A percentile compares a stretch with the other conserved stretches of the same genome.
Conservation (phyloP, 1,140 invertebrate genomes). For the Diorhabda elongata region DNA sequence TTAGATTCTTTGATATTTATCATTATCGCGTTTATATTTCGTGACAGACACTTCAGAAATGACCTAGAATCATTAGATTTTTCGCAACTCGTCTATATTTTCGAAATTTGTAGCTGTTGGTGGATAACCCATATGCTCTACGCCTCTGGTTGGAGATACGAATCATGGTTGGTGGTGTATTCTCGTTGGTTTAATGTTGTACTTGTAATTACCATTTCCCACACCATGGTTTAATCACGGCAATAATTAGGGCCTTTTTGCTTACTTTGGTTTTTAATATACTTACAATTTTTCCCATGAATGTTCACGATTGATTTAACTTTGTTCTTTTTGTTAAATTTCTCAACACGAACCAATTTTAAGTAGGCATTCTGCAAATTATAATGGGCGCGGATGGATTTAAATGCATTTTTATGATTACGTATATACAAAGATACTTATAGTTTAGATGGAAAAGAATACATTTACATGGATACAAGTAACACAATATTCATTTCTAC, state of each 20-base stretch:
- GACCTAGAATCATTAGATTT: too few species aligned
- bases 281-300: constrained; percentile 33
- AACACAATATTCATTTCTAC: too few species aligned
- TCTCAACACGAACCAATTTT: constrained; percentile 7
- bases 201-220: constrained; percentile 42
- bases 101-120: too few species aligned
- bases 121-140: too few species aligned
- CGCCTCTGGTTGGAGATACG: constrained; percentile 10
- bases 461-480: too few species aligned
- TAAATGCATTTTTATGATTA: too few species aligned
- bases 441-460: too few species aligned
- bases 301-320: constrained; percentile 33
- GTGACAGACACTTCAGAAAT: too few species aligned
- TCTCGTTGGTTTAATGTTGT: constrained; percentile 29
- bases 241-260: constrained; percentile 39
- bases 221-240: constrained; percentile 39
- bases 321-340: constrained; percentile 4
- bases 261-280: constrained; percentile 27
- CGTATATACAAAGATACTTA: too few species aligned
- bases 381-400: background rate
- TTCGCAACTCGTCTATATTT: too few species aligned
- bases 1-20: too few species aligned
- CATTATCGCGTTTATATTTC: too few species aligned
- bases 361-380: constrained; percentile 2
- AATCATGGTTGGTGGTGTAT: constrained; percentile 23